Conservation (phyloP, 2,888 invertebrate species). For the Corythucha ciliata region DNA sequence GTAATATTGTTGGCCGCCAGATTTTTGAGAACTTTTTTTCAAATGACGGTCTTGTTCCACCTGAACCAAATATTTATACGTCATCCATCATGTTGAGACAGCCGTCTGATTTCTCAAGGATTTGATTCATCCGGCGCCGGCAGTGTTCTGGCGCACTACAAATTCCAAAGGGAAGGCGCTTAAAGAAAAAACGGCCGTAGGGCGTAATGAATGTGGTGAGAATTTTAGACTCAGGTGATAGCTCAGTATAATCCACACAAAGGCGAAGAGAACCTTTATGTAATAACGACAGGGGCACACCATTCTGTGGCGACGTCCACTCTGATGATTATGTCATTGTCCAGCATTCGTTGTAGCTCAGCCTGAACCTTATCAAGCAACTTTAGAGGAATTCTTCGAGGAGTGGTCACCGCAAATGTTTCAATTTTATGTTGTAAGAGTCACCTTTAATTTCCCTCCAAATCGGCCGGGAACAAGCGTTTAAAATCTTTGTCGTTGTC, state of each 20-base stretch:
- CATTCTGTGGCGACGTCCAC: not conserved
- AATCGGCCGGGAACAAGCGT: too few species aligned
- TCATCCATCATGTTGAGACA: conserved; percentile 21
- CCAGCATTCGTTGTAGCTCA: not conserved
- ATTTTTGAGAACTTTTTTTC: not conserved
- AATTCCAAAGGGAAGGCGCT: conserved; percentile 23
- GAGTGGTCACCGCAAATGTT: too few species aligned
- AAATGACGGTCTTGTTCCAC: conserved; percentile 25
- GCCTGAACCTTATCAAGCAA: too few species aligned
- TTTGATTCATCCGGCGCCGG: conserved; percentile 4
- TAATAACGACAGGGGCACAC: not conserved
- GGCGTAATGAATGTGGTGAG: not conserved
- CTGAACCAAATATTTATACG: conserved; percentile 16
- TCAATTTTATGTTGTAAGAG: too few species aligned
- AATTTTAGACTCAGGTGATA: conserved; percentile 18
- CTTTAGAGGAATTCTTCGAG: too few species aligned
- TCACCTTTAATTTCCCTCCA: too few species aligned
- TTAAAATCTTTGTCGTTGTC: too few species aligned
- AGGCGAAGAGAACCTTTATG: not conserved
- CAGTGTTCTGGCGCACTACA: conserved; percentile 23
- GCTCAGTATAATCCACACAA: conserved; percentile 2
- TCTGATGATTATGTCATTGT: not conserved
- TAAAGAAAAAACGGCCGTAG: not conserved
- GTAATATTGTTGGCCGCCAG: not conserved
- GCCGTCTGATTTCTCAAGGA: conserved; percentile 12